These are phyloP conservation scores for Cichladusa arquata DNA, from an alignment of 2,113 vertebrate species.

Conservation along the genomic window DNA sequence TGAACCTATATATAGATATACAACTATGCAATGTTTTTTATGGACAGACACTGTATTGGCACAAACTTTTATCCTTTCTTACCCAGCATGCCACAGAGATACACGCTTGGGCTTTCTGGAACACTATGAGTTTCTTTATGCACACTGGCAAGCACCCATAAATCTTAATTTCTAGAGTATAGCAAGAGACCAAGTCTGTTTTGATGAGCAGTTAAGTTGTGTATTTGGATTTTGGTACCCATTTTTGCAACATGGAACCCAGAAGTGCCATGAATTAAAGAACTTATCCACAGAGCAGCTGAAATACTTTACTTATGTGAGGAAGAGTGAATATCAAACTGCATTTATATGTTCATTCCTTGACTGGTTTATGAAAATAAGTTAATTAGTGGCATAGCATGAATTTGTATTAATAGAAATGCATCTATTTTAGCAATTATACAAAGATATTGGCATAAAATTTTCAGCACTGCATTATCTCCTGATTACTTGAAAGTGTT, in stretches of 20 bases:
- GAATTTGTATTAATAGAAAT: neutral
- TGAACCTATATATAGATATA: neutral
- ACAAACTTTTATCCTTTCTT: neutral
- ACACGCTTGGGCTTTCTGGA: neutral
- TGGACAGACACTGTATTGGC: neutral
- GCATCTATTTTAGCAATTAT: neutral
- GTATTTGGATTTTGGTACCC: neutral
- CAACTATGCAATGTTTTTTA: neutral
- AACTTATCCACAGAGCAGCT: neutral
- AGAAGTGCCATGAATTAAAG: neutral
- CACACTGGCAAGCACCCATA: neutral
- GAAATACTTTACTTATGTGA: neutral
- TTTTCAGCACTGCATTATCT: neutral
- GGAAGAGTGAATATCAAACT: neutral
- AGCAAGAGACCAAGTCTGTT: neutral
- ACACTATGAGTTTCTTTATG: neutral
- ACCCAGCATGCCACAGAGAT: neutral
- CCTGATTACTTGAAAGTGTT: neutral
- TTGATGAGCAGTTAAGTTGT: neutral
- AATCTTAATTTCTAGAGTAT: neutral
- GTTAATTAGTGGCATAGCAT: neutral
- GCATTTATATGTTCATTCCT: neutral
- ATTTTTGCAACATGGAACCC: neutral
- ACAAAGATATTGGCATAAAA: neutral
- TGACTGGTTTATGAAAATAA: neutral